These are phyloP conservation scores for Bradynema listronoti DNA, from an alignment of 1,140 invertebrate genomes.

Conservation along the genomic window DNA sequence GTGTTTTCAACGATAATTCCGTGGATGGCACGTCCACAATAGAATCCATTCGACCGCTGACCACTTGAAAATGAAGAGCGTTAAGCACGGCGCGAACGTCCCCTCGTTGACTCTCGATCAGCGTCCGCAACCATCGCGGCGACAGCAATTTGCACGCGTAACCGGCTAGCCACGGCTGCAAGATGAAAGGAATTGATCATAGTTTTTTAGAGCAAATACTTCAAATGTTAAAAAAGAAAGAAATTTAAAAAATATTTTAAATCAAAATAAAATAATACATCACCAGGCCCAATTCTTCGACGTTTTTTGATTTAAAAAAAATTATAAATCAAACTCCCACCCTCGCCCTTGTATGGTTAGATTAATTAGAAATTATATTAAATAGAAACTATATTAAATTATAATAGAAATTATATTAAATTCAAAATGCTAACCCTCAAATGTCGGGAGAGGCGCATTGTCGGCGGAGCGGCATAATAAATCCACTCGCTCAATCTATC, in stretches of 20 bases:
- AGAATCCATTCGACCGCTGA: background rate
- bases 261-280: too few relatives aligned
- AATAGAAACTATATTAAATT: too few relatives aligned
- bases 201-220: too few relatives aligned
- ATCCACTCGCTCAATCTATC: background rate
- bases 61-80: background rate
- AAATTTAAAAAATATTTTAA: too few relatives aligned
- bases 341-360: too few relatives aligned
- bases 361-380: too few relatives aligned
- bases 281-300: too few relatives aligned
- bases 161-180: background rate
- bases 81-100: constrained; percentile 4
- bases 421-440: background rate
- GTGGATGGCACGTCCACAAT: background rate
- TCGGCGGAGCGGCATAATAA: background rate
- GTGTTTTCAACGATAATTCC: background rate
- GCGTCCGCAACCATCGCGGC: background rate
- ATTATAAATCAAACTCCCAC: too few relatives aligned
- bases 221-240: too few relatives aligned
- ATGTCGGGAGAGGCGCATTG: background rate
- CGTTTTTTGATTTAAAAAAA: too few relatives aligned
- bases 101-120: background rate
- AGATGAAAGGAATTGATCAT: too few relatives aligned
- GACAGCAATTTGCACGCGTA: background rate
- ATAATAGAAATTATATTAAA: too few relatives aligned